Conservation (phyloP, 1,140 invertebrate genomes). For the Pseudachorutes palmiensis region DNA sequence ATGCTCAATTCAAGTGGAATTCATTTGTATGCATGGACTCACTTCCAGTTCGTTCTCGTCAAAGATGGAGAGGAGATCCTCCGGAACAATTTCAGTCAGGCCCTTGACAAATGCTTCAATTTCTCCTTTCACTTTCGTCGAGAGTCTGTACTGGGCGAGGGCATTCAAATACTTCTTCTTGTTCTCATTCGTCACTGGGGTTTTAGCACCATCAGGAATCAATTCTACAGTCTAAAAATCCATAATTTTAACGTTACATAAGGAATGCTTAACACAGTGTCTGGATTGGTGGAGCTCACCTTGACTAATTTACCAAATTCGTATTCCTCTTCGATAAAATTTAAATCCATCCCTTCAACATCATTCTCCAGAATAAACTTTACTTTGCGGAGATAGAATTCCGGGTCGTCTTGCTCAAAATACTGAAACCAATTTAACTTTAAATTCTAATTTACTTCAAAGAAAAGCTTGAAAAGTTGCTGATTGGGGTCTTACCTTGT, state of each 20-base stretch:
- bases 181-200: slow-evolving; percentile 63
- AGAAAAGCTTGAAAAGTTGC: no score
- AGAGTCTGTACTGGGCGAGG: slow-evolving; percentile 77
- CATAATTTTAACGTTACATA: slow-evolving; percentile 4
- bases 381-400: slow-evolving; percentile 81
- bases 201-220: slow-evolving; percentile 61
- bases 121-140: slow-evolving; percentile 69
- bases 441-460: no score
- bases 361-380: slow-evolving; percentile 87
- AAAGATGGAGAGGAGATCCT: slow-evolving; percentile 86
- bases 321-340: slow-evolving; percentile 83
- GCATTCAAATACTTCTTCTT: slow-evolving; percentile 80
- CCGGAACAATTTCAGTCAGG: slow-evolving; percentile 74
- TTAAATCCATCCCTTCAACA: slow-evolving; percentile 73
- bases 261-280: slow-evolving; percentile 2
- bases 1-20: neutral
- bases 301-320: slow-evolving; percentile 67
- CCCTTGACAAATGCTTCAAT: slow-evolving; percentile 81
- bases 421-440: slow-evolving; percentile 63
- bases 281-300: slow-evolving; percentile 41
- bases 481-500: slow-evolving; percentile 50
- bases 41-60: slow-evolving; percentile 95
- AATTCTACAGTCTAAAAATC: slow-evolving; percentile 55
- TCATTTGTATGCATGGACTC: slow-evolving; percentile 36
- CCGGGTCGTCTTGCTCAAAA: slow-evolving; percentile 92